Base-by-base conservation (phyloP, 2,113 vertebrate genomes). In the Tetrao urogallus region DNA sequence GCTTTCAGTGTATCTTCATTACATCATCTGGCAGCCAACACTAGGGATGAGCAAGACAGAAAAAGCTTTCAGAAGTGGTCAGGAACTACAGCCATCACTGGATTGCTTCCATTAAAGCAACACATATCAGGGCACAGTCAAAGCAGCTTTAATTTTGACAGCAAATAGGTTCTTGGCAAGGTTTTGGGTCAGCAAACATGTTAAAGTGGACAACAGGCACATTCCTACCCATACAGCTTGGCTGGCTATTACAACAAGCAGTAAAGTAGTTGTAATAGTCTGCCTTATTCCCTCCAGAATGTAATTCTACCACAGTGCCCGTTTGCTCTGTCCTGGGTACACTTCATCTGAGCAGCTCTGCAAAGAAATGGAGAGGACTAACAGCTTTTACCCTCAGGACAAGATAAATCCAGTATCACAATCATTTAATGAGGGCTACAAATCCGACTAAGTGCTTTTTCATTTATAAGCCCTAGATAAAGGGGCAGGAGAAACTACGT, bases 341-440 rank as follows among this genome's bases (percentile, higher is more conserved):
- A 43, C 66, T 89, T 90, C 71, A 54, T 57, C 45, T 65, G 65
- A 92, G 69, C 47, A 84, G 75, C 75, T 92, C 79, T 75, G 61
- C 61, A 91, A 86, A 90, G 76, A 71, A 94, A 93, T 7, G 12
- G 79, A 90, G 45, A 88, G 88, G 73, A 96, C 76, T 86, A 81
- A 79, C 57, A 92, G 88, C 24, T 88, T 89, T 88, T 96, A 86
- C 94, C 93, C 70, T 2, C 5, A 95, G 89, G 91, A 91, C 61
- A 94, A 88, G 85, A 94, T 72, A 96, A 96, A 91, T 81, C 91
- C 91, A 72, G 73, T 67, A 94, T 65, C 89, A 83, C 52, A 80
- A 70, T 87, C 25, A 6, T 83, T 86, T 96, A 94, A 94, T 77
- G 73, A 94, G 28, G 52, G 60, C 91, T 92, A 92, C 89, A 94